These are phyloP conservation scores for Drosophila leonis DNA, from an alignment of 2,888 invertebrate genomes.

Conservation along the genomic window DNA sequence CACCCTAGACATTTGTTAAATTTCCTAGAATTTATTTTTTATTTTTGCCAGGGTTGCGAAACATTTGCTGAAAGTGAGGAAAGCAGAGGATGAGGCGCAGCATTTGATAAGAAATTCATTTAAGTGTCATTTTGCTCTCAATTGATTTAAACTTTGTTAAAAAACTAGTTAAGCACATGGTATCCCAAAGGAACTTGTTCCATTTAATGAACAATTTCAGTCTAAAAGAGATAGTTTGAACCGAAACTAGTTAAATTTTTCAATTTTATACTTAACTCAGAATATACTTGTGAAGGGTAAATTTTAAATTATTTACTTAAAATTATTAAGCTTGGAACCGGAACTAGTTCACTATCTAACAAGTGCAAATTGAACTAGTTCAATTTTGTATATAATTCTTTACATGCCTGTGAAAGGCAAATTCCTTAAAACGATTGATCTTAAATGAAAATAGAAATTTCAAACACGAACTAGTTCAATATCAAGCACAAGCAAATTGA, in stretches of 20 bases:
- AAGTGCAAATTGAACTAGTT: not conserved
- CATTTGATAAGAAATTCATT: not conserved
- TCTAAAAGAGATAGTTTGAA: too few species aligned
- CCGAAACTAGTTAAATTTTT: not conserved
- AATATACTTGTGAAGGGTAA: too few species aligned
- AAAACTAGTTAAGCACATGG: not conserved
- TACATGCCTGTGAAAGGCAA: too few species aligned
- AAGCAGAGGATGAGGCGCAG: not conserved
- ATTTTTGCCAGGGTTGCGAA: slow-evolving; percentile 38
- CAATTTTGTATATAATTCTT: not conserved
- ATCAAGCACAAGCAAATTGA: too few species aligned
- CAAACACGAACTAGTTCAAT: not conserved
- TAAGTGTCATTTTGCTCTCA: not conserved
- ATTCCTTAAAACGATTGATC: too few species aligned
- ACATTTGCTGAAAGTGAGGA: slow-evolving; percentile 20
- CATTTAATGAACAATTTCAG: not conserved
- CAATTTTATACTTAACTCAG: too few species aligned
- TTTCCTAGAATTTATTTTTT: slow-evolving; percentile 29
- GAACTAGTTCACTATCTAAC: not conserved
- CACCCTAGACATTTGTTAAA: slow-evolving; percentile 44
- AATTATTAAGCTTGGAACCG: too few species aligned
- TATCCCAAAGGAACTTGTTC: too few species aligned
- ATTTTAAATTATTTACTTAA: too few species aligned
- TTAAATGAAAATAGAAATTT: too few species aligned
- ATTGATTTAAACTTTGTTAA: not conserved